A percentile compares a stretch with the other conserved stretches of the same genome.
Conservation (phyloP, 1,140 invertebrate genomes). For the Leptonema lineaticorne region DNA sequence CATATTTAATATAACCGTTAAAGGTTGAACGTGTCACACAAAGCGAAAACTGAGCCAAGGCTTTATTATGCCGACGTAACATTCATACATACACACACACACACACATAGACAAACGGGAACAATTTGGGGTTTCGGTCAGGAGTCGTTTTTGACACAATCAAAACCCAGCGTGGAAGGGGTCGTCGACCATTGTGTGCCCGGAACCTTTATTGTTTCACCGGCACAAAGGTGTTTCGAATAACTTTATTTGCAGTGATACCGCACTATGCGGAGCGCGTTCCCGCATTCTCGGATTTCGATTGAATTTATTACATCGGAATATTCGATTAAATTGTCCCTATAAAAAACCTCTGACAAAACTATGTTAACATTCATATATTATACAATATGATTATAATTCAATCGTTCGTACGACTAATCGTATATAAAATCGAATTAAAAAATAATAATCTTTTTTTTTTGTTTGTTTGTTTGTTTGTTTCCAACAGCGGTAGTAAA, state of each 20-base stretch:
- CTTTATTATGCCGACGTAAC: too few species aligned
- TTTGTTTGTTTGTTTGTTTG: too few species aligned
- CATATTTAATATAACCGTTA: background rate
- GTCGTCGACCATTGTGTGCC: background rate
- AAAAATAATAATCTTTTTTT: too few species aligned
- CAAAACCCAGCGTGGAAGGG: background rate
- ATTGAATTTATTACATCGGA: conserved; percentile 12
- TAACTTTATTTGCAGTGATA: conserved; percentile 8
- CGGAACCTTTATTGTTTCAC: conserved; percentile 6
- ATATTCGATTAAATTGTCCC: conserved; percentile 1
- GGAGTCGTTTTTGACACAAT: background rate
- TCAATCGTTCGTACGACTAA: too few species aligned
- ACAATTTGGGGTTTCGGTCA: background rate
- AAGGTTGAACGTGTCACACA: background rate
- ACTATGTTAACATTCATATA: too few species aligned
- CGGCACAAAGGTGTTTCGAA: background rate
- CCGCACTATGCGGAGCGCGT: background rate
- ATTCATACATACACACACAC: too few species aligned
- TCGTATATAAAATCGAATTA: too few species aligned
- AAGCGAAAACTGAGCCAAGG: background rate
- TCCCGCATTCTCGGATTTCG: background rate
- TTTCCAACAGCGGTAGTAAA: too few species aligned
- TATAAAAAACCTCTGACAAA: too few species aligned
- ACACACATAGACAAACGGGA: too few species aligned
- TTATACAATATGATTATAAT: too few species aligned